Percentiles rank a stretch among this genome's conserved stretches.
phyloP scores from a whole-genome alignment of 2,888 invertebrate genomes.

The Gnatocerus cornutus region DNA sequence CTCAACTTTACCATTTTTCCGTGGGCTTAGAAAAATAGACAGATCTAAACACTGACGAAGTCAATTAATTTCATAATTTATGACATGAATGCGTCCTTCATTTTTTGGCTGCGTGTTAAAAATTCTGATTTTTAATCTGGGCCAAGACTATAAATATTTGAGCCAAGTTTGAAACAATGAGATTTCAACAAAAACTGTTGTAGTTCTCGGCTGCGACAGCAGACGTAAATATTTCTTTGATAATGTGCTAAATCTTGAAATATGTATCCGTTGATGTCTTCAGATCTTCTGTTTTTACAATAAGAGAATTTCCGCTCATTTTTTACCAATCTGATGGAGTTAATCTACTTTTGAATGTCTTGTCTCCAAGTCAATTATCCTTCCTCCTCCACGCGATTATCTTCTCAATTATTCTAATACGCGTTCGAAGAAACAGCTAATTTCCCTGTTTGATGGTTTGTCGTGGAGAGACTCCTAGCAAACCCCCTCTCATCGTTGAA shows the following conservation, averaged over 20 bases:
- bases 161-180: too few species aligned
- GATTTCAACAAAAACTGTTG: too few species aligned
- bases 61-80: background rate
- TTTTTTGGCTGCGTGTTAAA: slow-evolving; percentile 1
- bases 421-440: background rate
- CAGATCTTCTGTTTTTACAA: too few species aligned
- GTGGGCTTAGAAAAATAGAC: slow-evolving; percentile 5
- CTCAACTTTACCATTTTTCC: background rate
- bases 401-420: background rate
- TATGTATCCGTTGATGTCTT: too few species aligned
- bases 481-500: slow-evolving; percentile 5
- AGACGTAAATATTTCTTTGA: too few species aligned
- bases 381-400: background rate
- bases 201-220: too few species aligned
- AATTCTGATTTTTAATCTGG: background rate
- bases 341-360: too few species aligned
- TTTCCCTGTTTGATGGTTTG: slow-evolving; percentile 13
- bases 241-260: too few species aligned
- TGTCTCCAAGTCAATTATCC: too few species aligned
- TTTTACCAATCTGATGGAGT: too few species aligned
- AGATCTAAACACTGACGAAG: background rate
- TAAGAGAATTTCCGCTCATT: too few species aligned
- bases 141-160: background rate
- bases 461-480: background rate
- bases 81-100: background rate